Conservation (phyloP, 2,797 vertebrate genomes). For the Ceyx erithaca region DNA sequence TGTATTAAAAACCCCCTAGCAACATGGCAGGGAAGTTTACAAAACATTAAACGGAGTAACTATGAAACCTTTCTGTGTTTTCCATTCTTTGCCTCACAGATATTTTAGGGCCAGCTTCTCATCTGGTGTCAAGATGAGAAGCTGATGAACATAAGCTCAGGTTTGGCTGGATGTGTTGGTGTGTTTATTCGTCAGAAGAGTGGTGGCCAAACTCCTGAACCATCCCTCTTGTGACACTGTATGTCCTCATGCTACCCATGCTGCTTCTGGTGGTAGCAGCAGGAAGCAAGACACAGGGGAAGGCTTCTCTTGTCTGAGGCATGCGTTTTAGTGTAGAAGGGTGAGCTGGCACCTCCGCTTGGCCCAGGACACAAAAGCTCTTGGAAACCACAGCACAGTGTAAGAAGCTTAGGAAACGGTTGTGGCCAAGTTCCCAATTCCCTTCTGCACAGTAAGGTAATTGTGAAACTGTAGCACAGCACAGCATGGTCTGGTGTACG, state of each 20-base stretch:
- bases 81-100: background rate
- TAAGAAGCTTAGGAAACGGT: constrained; percentile 22
- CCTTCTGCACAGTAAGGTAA: constrained; percentile 19
- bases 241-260: background rate
- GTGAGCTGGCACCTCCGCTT: background rate
- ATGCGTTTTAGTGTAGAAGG: background rate
- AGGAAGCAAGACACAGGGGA: background rate
- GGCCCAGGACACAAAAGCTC: background rate
- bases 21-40: constrained; percentile 44
- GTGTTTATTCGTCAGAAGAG: background rate
- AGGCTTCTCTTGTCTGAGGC: background rate
- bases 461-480: constrained; percentile 37
- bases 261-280: background rate
- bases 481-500: constrained; percentile 1
- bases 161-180: background rate
- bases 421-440: background rate
- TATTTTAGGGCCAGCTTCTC: background rate
- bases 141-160: background rate
- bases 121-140: constrained; percentile 31
- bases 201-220: background rate
- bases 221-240: background rate
- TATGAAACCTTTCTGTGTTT: background rate
- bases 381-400: background rate
- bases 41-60: constrained; percentile 30
- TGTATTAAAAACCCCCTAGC: constrained; percentile 23